Evolutionary conservation across 1,140 invertebrate species (phyloP), one percentile per base, ranked within the genome.

Genomic region (Drosophila bifasciata): DNA sequence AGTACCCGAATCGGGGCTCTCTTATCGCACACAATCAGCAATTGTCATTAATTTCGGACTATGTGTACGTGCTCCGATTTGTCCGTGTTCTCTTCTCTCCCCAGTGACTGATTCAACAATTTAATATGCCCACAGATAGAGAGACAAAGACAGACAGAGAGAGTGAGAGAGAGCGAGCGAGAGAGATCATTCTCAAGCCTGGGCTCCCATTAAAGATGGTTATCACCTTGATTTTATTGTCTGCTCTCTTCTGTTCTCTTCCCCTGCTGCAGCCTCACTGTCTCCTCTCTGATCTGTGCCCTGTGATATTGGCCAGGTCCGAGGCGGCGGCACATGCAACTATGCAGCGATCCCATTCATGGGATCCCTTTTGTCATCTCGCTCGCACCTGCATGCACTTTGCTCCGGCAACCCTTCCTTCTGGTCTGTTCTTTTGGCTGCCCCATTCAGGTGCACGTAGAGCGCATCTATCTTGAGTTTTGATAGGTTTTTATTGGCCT

Each of bases 31-130:
- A 86, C 83, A 86, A 86, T 86, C 81, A 86, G 81, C 81, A 88
- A 86, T 86, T 86, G 81, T 86, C 81, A 86, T 86, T 86, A 86
- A 86, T 88, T 86, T 86, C 81, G 81, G 81, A 86, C 81, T 79
- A 79, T 78, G 81, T 77, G 81, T 86, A 86, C 81, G 81, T 85
- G 81, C 81, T 85, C 81, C 83, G 81, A 85, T 85, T 85, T 81
- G 81, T 81, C n/a, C 15, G 0, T 11, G 25, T 41, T 13, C 49
- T n/a, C n/a, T n/a, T n/a, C n/a, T n/a, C n/a, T 61, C 56, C 63
- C 39, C 67, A 51, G 69, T 79, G 79, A 79, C 79, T 85, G 81
- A 85, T 85, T 86, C 80, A 85, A 85, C 80, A 85, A 86, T 85
- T 85, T 85, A 85, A 85, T 85, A 86, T 80, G 80, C 68, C 68